Conservation (phyloP, 2,113 vertebrate genomes). For the Piprites chloris region DNA sequence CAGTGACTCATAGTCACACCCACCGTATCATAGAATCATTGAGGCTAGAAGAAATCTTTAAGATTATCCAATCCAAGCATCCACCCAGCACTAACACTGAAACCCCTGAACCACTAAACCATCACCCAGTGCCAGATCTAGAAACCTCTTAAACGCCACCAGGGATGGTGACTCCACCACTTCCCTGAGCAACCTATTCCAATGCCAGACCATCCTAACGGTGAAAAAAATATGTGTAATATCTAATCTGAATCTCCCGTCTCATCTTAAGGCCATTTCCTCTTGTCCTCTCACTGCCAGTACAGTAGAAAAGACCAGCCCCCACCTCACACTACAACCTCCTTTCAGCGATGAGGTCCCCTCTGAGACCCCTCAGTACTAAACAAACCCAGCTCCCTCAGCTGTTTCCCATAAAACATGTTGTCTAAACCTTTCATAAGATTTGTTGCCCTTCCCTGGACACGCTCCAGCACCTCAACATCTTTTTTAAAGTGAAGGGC, state of each 20-base stretch:
- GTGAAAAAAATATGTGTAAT: background rate
- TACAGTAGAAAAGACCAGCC: background rate
- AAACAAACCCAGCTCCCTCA: background rate
- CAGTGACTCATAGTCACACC: background rate
- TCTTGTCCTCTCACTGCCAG: background rate
- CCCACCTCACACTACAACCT: background rate
- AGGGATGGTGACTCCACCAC: background rate
- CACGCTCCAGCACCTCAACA: accelerated
- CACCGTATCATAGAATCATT: background rate
- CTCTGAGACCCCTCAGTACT: background rate
- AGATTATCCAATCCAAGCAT: background rate
- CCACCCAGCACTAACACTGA: background rate
- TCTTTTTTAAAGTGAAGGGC: background rate
- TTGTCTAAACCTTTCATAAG: background rate
- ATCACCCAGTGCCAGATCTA: background rate
- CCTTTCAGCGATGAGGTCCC: background rate
- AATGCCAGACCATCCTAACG: background rate
- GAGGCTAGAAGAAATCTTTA: background rate
- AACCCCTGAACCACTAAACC: background rate
- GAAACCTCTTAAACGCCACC: background rate
- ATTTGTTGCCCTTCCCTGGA: background rate
- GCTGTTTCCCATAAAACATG: background rate
- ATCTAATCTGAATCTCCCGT: background rate
- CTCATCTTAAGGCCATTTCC: background rate
- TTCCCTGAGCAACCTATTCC: background rate